Evolutionary conservation across 2,888 invertebrate genomes (phyloP).

Genomic region (Lepidocyrtoides sp.): DNA sequence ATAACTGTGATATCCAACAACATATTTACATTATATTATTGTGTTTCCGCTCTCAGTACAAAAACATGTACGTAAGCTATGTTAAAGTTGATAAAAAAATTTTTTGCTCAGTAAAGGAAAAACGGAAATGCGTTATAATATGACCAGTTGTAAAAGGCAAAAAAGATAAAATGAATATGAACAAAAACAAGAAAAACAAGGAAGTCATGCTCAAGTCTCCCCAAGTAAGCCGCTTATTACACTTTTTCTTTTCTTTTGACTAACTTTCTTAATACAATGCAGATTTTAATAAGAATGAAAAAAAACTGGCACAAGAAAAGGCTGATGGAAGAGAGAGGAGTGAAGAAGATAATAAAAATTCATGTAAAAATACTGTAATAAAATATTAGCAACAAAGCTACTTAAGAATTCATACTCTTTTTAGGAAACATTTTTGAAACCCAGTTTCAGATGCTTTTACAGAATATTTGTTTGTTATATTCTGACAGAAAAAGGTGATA

Average conservation of each 20-base stretch:
- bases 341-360: slow-evolving; percentile 6
- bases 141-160: background rate
- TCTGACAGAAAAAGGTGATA: background rate
- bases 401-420: background rate
- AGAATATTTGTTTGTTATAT: background rate
- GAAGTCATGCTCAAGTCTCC: background rate
- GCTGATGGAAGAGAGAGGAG: slow-evolving; percentile 1
- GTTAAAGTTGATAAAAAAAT: background rate
- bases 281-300: background rate
- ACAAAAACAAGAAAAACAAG: background rate
- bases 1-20: no score
- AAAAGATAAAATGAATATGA: background rate
- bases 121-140: background rate
- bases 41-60: no score
- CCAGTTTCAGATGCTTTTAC: background rate
- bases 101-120: slow-evolving; percentile 22
- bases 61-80: no score
- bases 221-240: background rate
- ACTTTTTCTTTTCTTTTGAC: background rate
- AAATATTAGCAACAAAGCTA: background rate
- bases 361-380: background rate
- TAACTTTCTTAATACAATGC: background rate
- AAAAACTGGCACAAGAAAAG: background rate
- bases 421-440: background rate
- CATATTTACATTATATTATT: no score